Evolutionary conservation across 2,113 vertebrate genomes (phyloP).

Genomic region (Lota lota): DNA sequence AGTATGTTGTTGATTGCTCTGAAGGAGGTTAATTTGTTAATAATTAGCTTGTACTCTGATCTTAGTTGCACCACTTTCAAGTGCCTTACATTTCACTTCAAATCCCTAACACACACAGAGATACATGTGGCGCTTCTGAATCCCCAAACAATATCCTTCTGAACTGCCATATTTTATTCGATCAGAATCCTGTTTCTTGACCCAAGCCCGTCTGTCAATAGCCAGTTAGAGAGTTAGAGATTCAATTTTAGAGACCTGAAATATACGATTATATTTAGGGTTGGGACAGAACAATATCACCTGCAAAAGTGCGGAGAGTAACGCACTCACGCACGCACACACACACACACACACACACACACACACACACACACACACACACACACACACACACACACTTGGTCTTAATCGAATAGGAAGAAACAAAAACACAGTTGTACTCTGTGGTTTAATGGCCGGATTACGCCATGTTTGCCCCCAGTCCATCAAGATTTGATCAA

Average conservation of each 20-base stretch:
- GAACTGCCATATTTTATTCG: neutral
- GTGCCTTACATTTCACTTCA: neutral
- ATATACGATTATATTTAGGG: neutral
- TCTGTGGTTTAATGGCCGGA: constrained; percentile 14
- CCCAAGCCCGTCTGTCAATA: neutral
- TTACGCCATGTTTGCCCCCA: constrained; percentile 8
- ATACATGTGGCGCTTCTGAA: neutral
- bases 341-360: no score
- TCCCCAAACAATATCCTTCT: neutral
- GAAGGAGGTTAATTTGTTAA: constrained; percentile 59
- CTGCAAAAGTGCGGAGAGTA: neutral
- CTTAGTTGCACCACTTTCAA: constrained; percentile 32
- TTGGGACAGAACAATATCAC: neutral
- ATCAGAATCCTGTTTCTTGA: neutral
- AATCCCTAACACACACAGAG: constrained; percentile 2
- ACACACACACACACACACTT: neutral
- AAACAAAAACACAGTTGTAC: neutral
- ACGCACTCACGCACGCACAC: no score
- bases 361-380: no score
- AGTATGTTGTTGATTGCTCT: constrained; percentile 30
- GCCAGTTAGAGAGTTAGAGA: neutral
- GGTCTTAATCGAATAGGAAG: constrained; percentile 8
- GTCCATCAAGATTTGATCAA: constrained; percentile 49
- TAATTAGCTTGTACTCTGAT: constrained; percentile 77
- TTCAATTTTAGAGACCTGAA: neutral